Conservation (phyloP, 2,113 vertebrate genomes). For the Leuciscus idus region DNA sequence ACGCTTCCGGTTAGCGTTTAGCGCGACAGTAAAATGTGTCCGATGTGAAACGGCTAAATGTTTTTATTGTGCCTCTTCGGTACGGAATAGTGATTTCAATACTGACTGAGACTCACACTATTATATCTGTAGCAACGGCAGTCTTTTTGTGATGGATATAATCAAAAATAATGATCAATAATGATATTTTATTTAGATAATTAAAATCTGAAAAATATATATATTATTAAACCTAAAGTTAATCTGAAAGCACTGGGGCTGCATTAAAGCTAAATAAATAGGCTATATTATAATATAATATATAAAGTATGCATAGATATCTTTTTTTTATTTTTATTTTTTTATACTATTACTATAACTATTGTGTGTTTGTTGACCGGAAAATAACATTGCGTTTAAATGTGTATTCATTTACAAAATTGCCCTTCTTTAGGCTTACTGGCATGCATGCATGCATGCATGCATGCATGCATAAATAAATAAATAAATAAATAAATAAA, state of each 20-base stretch:
- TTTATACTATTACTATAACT: too few species aligned
- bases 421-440: not conserved
- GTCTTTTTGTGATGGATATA: too few species aligned
- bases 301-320: too few species aligned
- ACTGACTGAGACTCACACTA: too few species aligned
- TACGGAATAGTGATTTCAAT: not conserved
- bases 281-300: too few species aligned
- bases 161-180: too few species aligned
- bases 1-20: not conserved
- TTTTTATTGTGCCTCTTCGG: not conserved
- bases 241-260: not conserved
- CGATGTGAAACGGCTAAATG: not conserved
- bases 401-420: not conserved
- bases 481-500: too few species aligned
- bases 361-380: not conserved
- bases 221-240: not conserved
- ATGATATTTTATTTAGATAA: not conserved
- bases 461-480: too few species aligned
- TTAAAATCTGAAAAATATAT: not conserved
- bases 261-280: not conserved
- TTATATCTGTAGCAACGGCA: too few species aligned
- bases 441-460: not conserved
- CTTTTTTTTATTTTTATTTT: too few species aligned
- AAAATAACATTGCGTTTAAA: not conserved
- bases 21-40: conserved; percentile 37